phyloP scores from a whole-genome alignment of 2,888 invertebrate species.

The Patella ulyssiponensis region DNA sequence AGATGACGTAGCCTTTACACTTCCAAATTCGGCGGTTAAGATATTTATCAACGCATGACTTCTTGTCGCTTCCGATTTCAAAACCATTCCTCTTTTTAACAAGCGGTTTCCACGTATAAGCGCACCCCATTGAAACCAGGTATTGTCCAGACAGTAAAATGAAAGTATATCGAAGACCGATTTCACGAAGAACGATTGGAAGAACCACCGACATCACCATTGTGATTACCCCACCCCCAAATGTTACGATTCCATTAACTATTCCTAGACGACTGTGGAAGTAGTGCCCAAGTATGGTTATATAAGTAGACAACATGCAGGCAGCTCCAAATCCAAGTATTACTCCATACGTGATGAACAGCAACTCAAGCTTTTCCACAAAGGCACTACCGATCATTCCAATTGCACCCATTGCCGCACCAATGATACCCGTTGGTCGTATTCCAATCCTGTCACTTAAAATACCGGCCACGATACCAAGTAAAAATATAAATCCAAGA shows the following conservation, averaged over 20 bases:
- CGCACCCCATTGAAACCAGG: slow-evolving; percentile 77
- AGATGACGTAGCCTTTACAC: slow-evolving; percentile 85
- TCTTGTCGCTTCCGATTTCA: slow-evolving; percentile 40
- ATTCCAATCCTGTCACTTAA: slow-evolving; percentile 89
- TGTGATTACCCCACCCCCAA: slow-evolving; percentile 91
- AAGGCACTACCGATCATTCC: slow-evolving; percentile 88
- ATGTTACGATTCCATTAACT: slow-evolving; percentile 91
- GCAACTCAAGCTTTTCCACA: slow-evolving; percentile 79
- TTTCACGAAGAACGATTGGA: slow-evolving; percentile 44
- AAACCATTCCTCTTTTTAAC: slow-evolving; percentile 43
- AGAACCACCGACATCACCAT: slow-evolving; percentile 73
- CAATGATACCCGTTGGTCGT: slow-evolving; percentile 84
- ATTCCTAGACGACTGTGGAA: slow-evolving; percentile 86
- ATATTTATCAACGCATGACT: slow-evolving; percentile 50
- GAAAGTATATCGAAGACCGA: slow-evolving; percentile 61
- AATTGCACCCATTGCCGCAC: slow-evolving; percentile 83
- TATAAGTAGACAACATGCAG: slow-evolving; percentile 89
- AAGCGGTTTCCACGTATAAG: slow-evolving; percentile 61
- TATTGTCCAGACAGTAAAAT: slow-evolving; percentile 79
- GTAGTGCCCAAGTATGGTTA: slow-evolving; percentile 92
- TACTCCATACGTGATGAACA: slow-evolving; percentile 89
- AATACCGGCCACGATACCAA: slow-evolving; percentile 89
- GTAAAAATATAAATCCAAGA: slow-evolving; percentile 89
- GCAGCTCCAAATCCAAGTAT: slow-evolving; percentile 93
- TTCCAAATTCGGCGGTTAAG: slow-evolving; percentile 83